Evolutionary conservation across 2,113 vertebrate genomes (phyloP).

Genomic region (Gymnogyps californianus): DNA sequence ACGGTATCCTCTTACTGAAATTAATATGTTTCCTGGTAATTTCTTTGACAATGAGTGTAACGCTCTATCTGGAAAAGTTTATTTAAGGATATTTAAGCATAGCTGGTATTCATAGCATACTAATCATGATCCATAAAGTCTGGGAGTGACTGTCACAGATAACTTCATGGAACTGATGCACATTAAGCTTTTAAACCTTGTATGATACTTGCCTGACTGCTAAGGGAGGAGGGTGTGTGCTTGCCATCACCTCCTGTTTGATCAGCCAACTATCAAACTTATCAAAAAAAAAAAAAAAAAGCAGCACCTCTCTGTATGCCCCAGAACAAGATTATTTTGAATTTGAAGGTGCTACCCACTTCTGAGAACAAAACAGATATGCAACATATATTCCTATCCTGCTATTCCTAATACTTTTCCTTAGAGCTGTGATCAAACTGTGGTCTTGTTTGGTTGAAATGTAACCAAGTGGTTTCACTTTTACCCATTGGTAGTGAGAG

Average conservation of each 20-base stretch:
- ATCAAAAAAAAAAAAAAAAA: background rate
- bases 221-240: background rate
- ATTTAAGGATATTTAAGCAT: background rate
- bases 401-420: background rate
- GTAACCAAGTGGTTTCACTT: background rate
- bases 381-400: background rate
- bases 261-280: background rate
- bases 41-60: background rate
- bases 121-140: background rate
- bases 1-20: background rate
- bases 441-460: background rate
- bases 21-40: background rate
- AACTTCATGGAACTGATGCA: background rate
- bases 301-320: background rate
- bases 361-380: background rate
- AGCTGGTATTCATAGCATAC: background rate
- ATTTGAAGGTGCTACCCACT: background rate
- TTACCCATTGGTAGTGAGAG: background rate
- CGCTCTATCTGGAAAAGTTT: background rate
- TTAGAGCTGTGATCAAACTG: background rate
- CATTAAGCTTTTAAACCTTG: background rate
- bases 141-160: background rate
- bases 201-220: background rate
- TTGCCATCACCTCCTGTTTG: background rate
- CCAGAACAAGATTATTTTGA: background rate